phyloP scores from a whole-genome alignment of 2,113 vertebrate species.

The Antechinus flavipes region DNA sequence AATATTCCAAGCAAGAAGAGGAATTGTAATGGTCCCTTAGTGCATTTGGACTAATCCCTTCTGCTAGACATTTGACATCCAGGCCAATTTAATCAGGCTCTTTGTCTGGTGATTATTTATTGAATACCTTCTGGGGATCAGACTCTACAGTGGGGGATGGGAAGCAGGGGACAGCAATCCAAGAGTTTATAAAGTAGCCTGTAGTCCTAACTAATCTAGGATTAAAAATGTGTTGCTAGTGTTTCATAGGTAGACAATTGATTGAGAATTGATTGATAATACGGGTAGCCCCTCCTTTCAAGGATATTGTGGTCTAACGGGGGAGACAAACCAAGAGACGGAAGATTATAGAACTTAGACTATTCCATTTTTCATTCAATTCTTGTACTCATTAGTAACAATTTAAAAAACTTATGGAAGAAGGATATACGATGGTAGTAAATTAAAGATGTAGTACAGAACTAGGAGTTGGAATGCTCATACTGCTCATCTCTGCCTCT shows the following conservation, averaged over 20 bases:
- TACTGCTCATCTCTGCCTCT: background rate
- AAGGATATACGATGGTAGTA: background rate
- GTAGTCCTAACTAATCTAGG: background rate
- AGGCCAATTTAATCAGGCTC: background rate
- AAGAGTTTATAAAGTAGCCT: background rate
- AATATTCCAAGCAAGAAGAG: background rate
- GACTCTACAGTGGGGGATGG: background rate
- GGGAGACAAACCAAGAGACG: background rate
- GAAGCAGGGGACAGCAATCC: background rate
- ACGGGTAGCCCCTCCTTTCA: background rate
- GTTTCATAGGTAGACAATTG: background rate
- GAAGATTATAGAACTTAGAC: background rate
- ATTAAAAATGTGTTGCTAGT: background rate
- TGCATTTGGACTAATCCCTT: background rate
- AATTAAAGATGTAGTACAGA: background rate
- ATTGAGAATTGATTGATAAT: background rate
- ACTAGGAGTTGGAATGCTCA: background rate
- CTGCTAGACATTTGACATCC: background rate
- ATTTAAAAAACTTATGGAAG: background rate
- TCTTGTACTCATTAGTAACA: background rate
- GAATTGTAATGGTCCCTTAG: background rate
- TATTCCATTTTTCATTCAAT: background rate
- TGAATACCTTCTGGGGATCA: background rate
- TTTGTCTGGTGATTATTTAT: background rate
- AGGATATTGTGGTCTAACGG: background rate